A percentile compares a stretch with the other conserved stretches of the same genome.
phyloP scores from a whole-genome alignment of 2,888 invertebrate genomes.

The Coecobrya sp. region DNA sequence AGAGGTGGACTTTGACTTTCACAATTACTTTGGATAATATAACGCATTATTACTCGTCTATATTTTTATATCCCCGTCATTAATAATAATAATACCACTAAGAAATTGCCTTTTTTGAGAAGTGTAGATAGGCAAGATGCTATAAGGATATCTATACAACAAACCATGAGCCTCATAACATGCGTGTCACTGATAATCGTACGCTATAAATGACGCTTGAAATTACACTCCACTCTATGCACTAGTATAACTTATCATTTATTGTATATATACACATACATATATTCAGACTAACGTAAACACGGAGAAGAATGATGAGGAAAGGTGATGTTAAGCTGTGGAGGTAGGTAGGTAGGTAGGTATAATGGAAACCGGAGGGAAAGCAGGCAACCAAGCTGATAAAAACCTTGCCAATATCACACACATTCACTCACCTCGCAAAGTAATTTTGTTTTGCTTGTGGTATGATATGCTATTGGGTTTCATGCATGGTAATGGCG shows the following conservation, averaged over 20 bases:
- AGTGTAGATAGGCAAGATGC: conserved; percentile 14
- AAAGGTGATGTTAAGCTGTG: conserved; percentile 39
- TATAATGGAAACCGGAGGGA: conserved; percentile 66
- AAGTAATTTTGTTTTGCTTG: conserved; percentile 24
- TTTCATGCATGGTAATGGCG: conserved; percentile 46
- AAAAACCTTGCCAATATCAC: conserved; percentile 42
- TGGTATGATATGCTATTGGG: conserved; percentile 42
- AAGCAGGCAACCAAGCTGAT: conserved; percentile 65
- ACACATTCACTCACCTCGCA: conserved; percentile 25
- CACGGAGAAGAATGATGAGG: conserved; percentile 39
- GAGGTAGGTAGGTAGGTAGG: neutral
- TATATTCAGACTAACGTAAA: neutral
- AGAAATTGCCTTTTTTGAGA: conserved; percentile 13
- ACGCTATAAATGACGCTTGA: conserved; percentile 72
- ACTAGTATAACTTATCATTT: conserved; percentile 29
- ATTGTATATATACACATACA: conserved; percentile 1
- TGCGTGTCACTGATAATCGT: conserved; percentile 76
- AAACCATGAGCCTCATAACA: conserved; percentile 22
- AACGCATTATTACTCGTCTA: neutral
- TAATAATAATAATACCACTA: conserved; percentile 1
- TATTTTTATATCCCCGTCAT: conserved; percentile 39
- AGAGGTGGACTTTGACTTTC: conserved; percentile 12
- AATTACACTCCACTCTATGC: conserved; percentile 52
- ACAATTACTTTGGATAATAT: conserved; percentile 3
- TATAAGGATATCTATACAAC: conserved; percentile 7